These are phyloP conservation scores for Bubo blakistoni DNA, from an alignment of 2,113 vertebrate species.

Conservation along the genomic window DNA sequence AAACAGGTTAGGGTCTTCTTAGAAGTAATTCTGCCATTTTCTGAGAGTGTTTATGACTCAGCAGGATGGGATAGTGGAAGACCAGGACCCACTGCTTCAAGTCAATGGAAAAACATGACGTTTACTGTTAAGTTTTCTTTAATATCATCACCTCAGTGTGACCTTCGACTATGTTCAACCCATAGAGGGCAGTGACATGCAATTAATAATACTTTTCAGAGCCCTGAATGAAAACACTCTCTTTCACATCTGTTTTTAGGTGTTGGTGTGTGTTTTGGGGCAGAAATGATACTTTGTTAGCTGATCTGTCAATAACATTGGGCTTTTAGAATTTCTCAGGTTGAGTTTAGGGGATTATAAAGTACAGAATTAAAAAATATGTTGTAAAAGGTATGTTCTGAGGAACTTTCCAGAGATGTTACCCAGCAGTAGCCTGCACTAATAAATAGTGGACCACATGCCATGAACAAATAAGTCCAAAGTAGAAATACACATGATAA, in stretches of 20 bases:
- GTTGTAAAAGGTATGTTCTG: background rate
- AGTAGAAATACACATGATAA: background rate
- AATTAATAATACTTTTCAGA: slow-evolving; percentile 1
- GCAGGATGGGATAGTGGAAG: background rate
- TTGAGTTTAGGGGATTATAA: background rate
- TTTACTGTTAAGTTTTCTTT: background rate
- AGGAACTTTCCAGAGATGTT: background rate
- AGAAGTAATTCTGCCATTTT: background rate
- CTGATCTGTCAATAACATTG: background rate
- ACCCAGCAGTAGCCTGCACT: background rate
- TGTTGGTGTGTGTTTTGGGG: background rate
- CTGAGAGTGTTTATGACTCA: background rate
- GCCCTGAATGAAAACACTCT: background rate
- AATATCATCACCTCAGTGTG: background rate
- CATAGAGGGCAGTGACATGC: slow-evolving; percentile 24
- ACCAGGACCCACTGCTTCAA: background rate
- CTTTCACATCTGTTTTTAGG: background rate
- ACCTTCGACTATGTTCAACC: background rate
- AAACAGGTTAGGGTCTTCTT: background rate
- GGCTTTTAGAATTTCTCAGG: background rate
- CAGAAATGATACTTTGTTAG: background rate
- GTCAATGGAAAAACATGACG: background rate
- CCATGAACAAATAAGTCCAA: background rate
- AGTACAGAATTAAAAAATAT: background rate
- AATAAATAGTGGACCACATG: background rate